phyloP scores from a whole-genome alignment of 1,140 invertebrate genomes.

The Drosophila miranda region DNA sequence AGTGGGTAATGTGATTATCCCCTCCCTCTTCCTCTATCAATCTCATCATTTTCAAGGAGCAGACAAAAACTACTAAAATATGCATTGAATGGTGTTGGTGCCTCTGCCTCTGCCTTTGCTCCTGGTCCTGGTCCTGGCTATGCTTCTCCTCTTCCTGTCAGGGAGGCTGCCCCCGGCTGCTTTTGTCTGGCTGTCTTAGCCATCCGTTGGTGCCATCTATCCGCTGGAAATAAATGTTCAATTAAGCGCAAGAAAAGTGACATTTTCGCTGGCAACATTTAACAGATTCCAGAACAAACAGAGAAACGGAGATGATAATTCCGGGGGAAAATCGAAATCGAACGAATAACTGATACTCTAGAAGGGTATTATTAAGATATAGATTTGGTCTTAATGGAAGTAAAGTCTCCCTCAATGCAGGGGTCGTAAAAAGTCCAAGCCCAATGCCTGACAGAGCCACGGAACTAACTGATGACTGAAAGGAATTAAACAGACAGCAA shows the following conservation, averaged over 20 bases:
- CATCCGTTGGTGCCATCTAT: conserved; percentile 18
- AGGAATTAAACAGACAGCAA: conserved; percentile 43
- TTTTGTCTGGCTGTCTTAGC: conserved; percentile 20
- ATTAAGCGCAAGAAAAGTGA: conserved; percentile 51
- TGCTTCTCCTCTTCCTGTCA: too few species aligned
- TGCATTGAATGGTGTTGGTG: conserved; percentile 26
- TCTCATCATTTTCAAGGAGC: conserved; percentile 34
- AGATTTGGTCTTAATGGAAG: not conserved
- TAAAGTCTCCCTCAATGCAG: conserved; percentile 1
- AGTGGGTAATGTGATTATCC: conserved; percentile 60
- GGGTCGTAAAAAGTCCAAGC: conserved; percentile 26
- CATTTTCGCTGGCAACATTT: conserved; percentile 58
- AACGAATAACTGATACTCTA: too few species aligned
- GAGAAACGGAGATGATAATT: not conserved
- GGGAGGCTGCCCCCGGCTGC: not conserved
- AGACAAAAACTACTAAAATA: conserved; percentile 63
- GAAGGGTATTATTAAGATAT: too few species aligned
- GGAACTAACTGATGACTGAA: conserved; percentile 48
- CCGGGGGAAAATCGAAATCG: too few species aligned
- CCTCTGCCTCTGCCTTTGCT: not conserved
- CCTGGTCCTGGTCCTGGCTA: not conserved
- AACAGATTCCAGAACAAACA: conserved; percentile 40
- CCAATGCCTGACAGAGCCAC: conserved; percentile 36
- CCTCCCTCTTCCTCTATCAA: conserved; percentile 17
- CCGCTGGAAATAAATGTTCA: conserved; percentile 47